Conservation (phyloP, 2,797 vertebrate genomes). For the Gallinago stenura region DNA sequence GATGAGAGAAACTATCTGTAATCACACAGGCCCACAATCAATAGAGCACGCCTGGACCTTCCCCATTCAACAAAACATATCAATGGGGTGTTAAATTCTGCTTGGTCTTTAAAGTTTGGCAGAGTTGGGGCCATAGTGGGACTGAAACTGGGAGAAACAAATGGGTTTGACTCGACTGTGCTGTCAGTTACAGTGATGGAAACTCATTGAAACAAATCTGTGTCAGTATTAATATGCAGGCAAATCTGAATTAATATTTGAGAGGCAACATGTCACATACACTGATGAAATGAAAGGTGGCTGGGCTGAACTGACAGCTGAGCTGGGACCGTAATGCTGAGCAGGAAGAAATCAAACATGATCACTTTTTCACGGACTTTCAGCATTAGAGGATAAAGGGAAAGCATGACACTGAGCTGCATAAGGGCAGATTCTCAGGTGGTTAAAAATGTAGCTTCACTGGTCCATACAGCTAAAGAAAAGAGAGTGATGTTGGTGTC, state of each 20-base stretch:
- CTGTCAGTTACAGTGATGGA: neutral
- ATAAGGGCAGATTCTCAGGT: neutral
- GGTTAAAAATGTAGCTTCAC: neutral
- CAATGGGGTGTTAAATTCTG: neutral
- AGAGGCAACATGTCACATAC: neutral
- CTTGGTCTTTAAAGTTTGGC: neutral
- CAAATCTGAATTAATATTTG: constrained; percentile 27
- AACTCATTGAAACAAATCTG: constrained; percentile 29
- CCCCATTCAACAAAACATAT: neutral
- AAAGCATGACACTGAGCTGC: neutral
- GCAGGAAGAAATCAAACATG: constrained; percentile 7
- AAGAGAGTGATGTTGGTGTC: neutral
- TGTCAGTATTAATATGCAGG: constrained; percentile 8
- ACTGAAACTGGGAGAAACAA: constrained; percentile 29
- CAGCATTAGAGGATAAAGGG: neutral
- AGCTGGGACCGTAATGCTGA: neutral
- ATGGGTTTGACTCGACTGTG: neutral
- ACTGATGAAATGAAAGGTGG: constrained; percentile 12
- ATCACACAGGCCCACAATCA: rapidly evolving
- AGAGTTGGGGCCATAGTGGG: neutral
- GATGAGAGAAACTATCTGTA: neutral
- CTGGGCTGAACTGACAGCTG: constrained; percentile 33
- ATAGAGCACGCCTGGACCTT: neutral
- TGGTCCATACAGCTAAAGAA: neutral
- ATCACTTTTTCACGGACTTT: neutral